Evolutionary conservation across 2,797 vertebrate genomes (phyloP).

Genomic region (Helostoma temminkii): DNA sequence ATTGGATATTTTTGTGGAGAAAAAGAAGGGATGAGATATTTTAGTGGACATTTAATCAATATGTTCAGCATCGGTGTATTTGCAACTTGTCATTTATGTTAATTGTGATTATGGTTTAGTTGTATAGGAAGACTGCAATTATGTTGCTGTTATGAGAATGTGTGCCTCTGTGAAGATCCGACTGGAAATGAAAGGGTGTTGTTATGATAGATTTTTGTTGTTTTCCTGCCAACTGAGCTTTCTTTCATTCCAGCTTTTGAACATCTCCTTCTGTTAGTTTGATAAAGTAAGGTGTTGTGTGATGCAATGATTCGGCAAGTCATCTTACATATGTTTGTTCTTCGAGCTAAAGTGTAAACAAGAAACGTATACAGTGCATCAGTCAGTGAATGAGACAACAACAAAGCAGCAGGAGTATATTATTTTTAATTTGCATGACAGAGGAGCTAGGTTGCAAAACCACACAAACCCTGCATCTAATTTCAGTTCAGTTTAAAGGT

Average conservation of each 20-base stretch:
- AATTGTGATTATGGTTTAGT: too few relatives aligned
- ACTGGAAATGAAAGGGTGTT: neutral
- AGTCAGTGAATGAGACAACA: neutral
- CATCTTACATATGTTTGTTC: slow-evolving; percentile 11
- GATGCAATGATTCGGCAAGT: slow-evolving; percentile 11
- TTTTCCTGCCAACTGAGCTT: slow-evolving; percentile 6
- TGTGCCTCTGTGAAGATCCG: neutral
- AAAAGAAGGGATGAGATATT: too few relatives aligned
- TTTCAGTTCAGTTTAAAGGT: slow-evolving; percentile 20
- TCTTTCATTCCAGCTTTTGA: neutral
- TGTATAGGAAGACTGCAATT: too few relatives aligned
- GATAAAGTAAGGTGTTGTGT: neutral
- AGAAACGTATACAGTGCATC: neutral
- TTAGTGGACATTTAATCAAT: too few relatives aligned
- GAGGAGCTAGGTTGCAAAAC: neutral
- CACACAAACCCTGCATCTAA: slow-evolving; percentile 4
- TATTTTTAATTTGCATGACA: slow-evolving; percentile 20
- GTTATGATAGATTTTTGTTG: slow-evolving; percentile 4
- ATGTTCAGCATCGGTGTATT: too few relatives aligned
- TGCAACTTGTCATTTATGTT: too few relatives aligned
- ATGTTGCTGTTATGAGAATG: too few relatives aligned
- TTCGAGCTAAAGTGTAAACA: neutral
- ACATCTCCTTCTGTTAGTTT: slow-evolving; percentile 4
- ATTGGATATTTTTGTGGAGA: too few relatives aligned
- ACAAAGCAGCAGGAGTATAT: neutral